Evolutionary conservation across 92 coral and sea anemone species (phyloP), one percentile per base, ranked within the genome.

Genomic region (Paragorgia papillata): DNA sequence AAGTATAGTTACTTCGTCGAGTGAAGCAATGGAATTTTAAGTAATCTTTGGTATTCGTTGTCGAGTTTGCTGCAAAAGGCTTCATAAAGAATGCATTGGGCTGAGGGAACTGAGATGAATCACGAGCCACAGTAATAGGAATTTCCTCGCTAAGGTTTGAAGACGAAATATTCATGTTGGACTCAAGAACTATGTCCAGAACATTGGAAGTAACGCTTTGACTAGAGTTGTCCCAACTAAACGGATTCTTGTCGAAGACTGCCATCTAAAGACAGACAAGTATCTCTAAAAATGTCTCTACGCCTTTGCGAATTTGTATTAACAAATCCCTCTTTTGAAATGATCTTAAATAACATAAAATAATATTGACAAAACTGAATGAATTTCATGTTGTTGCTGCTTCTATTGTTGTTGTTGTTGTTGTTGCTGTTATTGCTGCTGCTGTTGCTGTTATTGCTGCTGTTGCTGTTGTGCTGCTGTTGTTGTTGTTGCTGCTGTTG

Each of bases 171-270:
- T 62, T 62, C 68, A 62, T 31, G 2, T 25, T 31, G 2, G 68
- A 62, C 39, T 25, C 33, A 32, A 92, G 24, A 3, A 53, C 54
- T 9, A 90, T 80, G 58, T 83, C 74, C 37, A 81, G 88, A 2
- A 62, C 34, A 20, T 78, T 79, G 9, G 96, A 87, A 13, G 88
- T 83, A 26, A 90, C 76, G 0, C n/a, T 66, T 18, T 53, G 17
- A 78, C 97, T 92, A 35, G 92, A 79, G 54, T 85, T 88, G 9
- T 84, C 79, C 97, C 97, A 92, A 32, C 79, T 73, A 61, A 61
- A 64, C 5, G 87, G 57, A 76, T 75, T 85, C 7, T 26, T 14
- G 7, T 69, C 28, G 19, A 80, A 56, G 22, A 91, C 73, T 14
- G 83, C 54, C 80, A 86, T 58, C 92, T 91, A 64, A n/a, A 1